phyloP scores from a whole-genome alignment of 2,888 invertebrate genomes.

The Piscicola geometra region DNA sequence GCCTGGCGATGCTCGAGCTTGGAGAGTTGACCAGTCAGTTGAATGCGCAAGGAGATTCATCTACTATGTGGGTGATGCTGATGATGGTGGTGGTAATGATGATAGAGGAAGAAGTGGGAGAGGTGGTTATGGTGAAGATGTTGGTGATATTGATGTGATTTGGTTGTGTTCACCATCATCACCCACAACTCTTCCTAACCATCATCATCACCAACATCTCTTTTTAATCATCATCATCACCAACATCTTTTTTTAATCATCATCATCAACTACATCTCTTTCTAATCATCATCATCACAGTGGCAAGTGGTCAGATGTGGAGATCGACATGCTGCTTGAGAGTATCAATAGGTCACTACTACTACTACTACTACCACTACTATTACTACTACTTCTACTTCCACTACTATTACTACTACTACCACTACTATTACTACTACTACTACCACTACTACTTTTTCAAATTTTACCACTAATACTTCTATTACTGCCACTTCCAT shows the following conservation, averaged over 20 bases:
- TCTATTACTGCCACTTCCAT: no score
- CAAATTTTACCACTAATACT: slow-evolving; percentile 25
- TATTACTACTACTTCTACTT: no score
- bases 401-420: no score
- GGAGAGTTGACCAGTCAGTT: background rate
- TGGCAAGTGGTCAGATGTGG: background rate
- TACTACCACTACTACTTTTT: slow-evolving; percentile 31
- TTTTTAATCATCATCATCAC: background rate
- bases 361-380: no score
- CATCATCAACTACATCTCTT: background rate
- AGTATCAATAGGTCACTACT: background rate
- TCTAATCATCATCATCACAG: background rate
- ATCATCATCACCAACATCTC: background rate
- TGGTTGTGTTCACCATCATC: no score
- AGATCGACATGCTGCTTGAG: background rate
- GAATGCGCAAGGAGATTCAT: background rate
- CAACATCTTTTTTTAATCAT: background rate
- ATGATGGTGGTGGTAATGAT: no score
- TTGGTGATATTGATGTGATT: no score
- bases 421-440: slow-evolving; percentile 33
- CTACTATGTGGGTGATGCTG: background rate
- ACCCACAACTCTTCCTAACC: no score
- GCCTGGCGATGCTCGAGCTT: background rate
- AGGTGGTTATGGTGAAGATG: no score
- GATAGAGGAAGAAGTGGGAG: no score